Conservation (phyloP, 2,888 invertebrate species). For the Hipparchia sbordonii region DNA sequence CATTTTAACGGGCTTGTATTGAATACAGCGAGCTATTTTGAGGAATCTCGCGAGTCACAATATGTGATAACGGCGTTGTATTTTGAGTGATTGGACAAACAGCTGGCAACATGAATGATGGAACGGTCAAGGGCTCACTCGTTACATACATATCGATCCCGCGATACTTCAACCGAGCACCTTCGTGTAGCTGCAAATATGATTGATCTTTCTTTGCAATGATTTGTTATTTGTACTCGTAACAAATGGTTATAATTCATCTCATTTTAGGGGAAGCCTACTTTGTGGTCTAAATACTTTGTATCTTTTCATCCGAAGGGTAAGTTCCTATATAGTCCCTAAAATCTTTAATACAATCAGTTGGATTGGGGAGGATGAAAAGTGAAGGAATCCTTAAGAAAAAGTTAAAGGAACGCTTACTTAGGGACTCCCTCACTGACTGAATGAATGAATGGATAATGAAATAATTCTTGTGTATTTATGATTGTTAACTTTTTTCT, state of each 20-base stretch:
- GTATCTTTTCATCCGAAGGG: too few species aligned
- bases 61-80: constrained; percentile 31
- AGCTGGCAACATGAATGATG: constrained; percentile 50
- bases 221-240: not conserved
- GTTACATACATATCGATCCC: constrained; percentile 53
- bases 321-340: too few species aligned
- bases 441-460: too few species aligned
- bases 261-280: too few species aligned
- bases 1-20: constrained; percentile 14
- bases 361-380: too few species aligned
- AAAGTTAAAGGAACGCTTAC: too few species aligned
- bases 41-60: constrained; percentile 23
- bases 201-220: not conserved
- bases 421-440: too few species aligned
- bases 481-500: too few species aligned
- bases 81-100: constrained; percentile 44
- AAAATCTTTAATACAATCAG: too few species aligned
- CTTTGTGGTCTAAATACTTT: too few species aligned
- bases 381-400: too few species aligned
- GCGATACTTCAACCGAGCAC: constrained; percentile 38
- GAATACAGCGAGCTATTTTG: constrained; percentile 31
- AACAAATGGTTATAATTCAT: not conserved
- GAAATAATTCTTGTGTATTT: too few species aligned
- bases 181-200: constrained; percentile 4
- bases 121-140: constrained; percentile 53